phyloP scores from a whole-genome alignment of 2,113 vertebrate genomes.

The Sinocyclocheilus anshuiensis region DNA sequence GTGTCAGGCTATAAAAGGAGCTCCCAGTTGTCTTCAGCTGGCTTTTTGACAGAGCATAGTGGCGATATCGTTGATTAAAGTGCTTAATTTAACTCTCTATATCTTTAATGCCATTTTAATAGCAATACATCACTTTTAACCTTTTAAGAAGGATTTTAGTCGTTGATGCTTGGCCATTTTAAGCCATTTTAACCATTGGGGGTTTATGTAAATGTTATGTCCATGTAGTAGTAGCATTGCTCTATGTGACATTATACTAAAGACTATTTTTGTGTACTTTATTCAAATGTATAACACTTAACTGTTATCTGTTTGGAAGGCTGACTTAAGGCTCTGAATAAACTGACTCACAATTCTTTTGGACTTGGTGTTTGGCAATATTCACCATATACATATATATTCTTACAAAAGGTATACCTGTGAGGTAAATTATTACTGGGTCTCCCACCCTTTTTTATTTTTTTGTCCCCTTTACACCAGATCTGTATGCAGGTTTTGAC shows the following conservation, averaged over 20 bases:
- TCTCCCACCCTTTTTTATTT: not conserved
- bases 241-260: not conserved
- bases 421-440: not conserved
- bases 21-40: not conserved
- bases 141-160: not conserved
- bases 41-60: conserved; percentile 1
- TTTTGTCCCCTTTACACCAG: not conserved
- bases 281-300: not conserved
- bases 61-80: not conserved
- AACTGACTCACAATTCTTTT: not conserved
- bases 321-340: not conserved
- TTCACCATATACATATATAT: not conserved
- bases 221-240: not conserved
- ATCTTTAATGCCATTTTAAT: not conserved
- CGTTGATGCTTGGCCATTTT: not conserved
- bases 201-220: not conserved
- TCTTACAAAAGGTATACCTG: not conserved
- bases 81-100: not conserved
- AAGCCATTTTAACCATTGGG: not conserved
- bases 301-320: not conserved
- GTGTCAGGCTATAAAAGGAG: not conserved
- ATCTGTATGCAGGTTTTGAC: not conserved
- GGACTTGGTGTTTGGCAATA: not conserved
- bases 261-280: not conserved
- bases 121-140: not conserved